Evolutionary conservation across 2,888 invertebrate genomes (phyloP), one percentile per base, ranked within the genome.

Genomic region (Dryobota labecula): DNA sequence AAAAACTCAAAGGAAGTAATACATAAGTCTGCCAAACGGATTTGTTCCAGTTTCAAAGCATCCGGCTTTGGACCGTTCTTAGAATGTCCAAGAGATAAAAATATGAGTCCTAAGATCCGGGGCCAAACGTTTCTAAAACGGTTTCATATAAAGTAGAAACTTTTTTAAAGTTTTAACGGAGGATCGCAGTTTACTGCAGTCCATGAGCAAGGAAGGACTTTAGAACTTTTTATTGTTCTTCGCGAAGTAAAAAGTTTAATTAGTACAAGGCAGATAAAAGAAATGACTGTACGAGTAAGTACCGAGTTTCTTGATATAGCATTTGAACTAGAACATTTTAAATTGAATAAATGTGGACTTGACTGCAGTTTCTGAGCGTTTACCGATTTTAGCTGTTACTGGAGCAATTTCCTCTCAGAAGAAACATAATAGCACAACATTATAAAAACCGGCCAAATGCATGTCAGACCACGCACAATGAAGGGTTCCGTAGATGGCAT

Each of bases 211-310:
- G 75, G 38, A 38, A 62, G 77, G 64, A 74, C 64, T 68, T 74
- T 24, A 56, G 51, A 80, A 80, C 45, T 53, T 62, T 78, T 78
- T 80, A 78, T 75, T 78, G 78, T 75, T 75, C 61, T 69, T 69
- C 38, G 63, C 38, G 20, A 75, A 80, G 78, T 69, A 75, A 69
- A 78, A 80, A 80, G 68, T 78, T 78, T 61, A 80, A 69, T 80
- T 75, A 78, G 68, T 74, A 64, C 58, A 41, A 33, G 62, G 13
- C 49, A 79, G 74, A 76, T 73, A 78, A 73, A 65, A 65, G 47
- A 15, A 43, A 74, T 70, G n/a, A n/a, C n/a, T n/a, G 30, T 24
- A 24, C 51, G 53, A 49, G 15, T 58, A 63, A 38, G 41, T 53
- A 58, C 51, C 20, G n/a, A 58, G 78, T 60, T 71, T 63, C 58